Evolutionary conservation across 2,888 invertebrate species (phyloP).

Genomic region (Machimus atricapillus): DNA sequence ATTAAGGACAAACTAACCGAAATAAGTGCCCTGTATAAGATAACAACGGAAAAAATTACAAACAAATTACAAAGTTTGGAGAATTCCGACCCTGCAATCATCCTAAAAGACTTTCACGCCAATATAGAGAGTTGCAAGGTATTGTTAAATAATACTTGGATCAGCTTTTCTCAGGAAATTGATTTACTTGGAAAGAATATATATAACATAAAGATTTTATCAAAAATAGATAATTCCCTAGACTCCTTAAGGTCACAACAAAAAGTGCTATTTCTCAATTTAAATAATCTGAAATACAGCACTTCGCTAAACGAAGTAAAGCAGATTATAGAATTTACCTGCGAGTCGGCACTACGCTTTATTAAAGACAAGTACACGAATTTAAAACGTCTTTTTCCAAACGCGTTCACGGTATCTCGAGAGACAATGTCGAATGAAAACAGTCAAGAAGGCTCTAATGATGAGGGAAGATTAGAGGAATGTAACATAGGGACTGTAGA

Average conservation of each 20-base stretch:
- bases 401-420: background rate
- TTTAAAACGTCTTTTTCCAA: background rate
- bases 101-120: background rate
- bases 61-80: background rate
- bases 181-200: background rate
- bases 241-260: background rate
- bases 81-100: background rate
- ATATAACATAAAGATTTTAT: slow-evolving; percentile 16
- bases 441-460: too few species aligned
- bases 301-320: background rate
- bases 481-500: background rate
- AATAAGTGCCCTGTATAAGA: background rate
- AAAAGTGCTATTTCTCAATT: background rate
- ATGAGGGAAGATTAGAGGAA: background rate
- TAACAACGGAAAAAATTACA: background rate
- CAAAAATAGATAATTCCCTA: background rate
- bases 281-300: background rate
- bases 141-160: background rate
- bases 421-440: background rate
- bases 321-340: background rate
- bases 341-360: background rate
- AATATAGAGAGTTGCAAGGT: background rate
- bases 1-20: background rate
- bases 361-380: background rate
- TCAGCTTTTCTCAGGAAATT: background rate